Conservation (phyloP, 2,797 vertebrate genomes). For the Megaceryle alcyon region DNA sequence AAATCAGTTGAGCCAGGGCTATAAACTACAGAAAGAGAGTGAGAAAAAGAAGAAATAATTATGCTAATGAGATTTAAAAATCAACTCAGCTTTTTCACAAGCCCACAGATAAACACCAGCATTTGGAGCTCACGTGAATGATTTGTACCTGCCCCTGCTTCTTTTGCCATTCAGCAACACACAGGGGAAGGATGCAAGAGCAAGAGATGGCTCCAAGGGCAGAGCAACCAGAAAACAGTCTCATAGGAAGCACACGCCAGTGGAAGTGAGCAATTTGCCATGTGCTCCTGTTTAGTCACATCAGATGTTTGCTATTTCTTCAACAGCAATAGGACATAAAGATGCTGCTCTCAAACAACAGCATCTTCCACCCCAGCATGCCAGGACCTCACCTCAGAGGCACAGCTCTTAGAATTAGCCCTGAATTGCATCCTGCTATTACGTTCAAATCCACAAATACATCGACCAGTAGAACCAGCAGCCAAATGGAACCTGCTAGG, state of each 20-base stretch:
- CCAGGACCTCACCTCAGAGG: not conserved
- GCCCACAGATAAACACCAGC: not conserved
- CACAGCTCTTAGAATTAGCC: not conserved
- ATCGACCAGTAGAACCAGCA: not conserved
- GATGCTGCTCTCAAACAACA: not conserved
- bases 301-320: not conserved
- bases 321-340: not conserved
- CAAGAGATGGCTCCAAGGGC: not conserved
- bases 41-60: not conserved
- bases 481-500: not conserved
- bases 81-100: not conserved
- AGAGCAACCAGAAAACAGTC: not conserved
- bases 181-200: not conserved
- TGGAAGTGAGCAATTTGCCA: not conserved
- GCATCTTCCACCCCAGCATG: not conserved
- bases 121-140: not conserved
- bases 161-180: not conserved
- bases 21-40: not conserved
- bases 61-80: not conserved
- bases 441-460: not conserved
- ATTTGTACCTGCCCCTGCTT: not conserved
- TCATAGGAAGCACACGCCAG: not conserved
- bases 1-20: not conserved
- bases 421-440: not conserved
- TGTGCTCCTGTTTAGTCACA: not conserved